Evolutionary conservation across 2,113 vertebrate species (phyloP).

Genomic region (Prietella phreatophila): DNA sequence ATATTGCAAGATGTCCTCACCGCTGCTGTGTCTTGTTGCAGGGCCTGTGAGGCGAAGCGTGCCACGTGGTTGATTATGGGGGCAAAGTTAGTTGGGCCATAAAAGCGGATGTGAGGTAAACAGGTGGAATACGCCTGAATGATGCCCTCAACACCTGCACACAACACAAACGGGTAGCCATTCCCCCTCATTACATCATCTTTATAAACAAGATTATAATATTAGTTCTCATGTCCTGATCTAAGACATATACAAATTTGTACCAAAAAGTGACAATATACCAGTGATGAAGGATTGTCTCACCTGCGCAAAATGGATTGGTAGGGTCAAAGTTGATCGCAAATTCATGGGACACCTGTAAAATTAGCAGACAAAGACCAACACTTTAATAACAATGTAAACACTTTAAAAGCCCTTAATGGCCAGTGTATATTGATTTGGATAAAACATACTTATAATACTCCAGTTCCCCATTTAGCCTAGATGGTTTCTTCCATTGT

Average conservation of each 20-base stretch:
- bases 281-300: slow-evolving; percentile 51
- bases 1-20: slow-evolving; percentile 70
- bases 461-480: background rate
- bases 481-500: background rate
- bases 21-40: slow-evolving; percentile 84
- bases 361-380: slow-evolving; percentile 53
- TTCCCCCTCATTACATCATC: background rate
- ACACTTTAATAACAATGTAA: background rate
- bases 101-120: slow-evolving; percentile 95
- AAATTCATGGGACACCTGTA: slow-evolving; percentile 96
- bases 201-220: background rate
- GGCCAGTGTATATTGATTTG: background rate
- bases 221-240: background rate
- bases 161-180: background rate
- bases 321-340: slow-evolving; percentile 98
- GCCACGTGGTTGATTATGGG: slow-evolving; percentile 96
- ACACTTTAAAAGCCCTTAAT: slow-evolving; percentile 6
- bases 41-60: slow-evolving; percentile 89
- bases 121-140: slow-evolving; percentile 91
- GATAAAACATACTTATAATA: background rate
- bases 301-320: slow-evolving; percentile 95
- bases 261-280: background rate
- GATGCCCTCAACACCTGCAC: slow-evolving; percentile 91
- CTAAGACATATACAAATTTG: background rate
- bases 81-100: slow-evolving; percentile 95